Evolutionary conservation across 2,113 vertebrate species (phyloP).

Genomic region (Engystomops pustulosus): DNA sequence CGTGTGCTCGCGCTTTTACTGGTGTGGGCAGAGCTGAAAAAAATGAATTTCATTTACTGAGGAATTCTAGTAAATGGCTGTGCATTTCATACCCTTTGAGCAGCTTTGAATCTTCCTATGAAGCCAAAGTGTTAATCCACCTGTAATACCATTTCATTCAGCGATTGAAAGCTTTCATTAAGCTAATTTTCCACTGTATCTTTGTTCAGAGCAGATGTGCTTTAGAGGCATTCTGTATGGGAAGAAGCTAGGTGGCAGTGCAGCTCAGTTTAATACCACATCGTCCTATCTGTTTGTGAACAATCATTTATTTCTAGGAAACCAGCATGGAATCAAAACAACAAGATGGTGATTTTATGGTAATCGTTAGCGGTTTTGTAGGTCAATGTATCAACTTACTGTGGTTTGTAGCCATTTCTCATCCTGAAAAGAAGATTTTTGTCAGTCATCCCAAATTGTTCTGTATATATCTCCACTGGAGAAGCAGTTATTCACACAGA

Average conservation of each 20-base stretch:
- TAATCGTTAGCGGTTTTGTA: slow-evolving; percentile 27
- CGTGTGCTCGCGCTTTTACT: too few relatives aligned
- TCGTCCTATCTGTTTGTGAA: slow-evolving; percentile 37
- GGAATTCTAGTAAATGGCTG: neutral
- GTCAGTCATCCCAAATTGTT: neutral
- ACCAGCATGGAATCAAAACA: slow-evolving; percentile 40
- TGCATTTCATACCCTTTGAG: neutral
- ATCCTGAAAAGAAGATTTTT: neutral
- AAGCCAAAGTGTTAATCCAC: neutral
- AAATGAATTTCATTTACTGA: too few relatives aligned
- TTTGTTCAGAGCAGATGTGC: neutral
- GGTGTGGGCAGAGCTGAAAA: too few relatives aligned
- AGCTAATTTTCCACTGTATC: neutral
- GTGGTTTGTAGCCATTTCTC: slow-evolving; percentile 19
- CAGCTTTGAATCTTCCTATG: neutral
- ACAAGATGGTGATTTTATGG: slow-evolving; percentile 40
- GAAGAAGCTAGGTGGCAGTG: slow-evolving; percentile 78
- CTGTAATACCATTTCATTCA: neutral
- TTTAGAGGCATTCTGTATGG: neutral
- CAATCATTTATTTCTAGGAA: slow-evolving; percentile 26
- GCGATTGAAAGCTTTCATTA: neutral
- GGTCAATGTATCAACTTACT: slow-evolving; percentile 29
- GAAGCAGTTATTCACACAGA: neutral
- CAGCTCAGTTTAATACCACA: slow-evolving; percentile 70
- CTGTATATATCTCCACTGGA: neutral